phyloP scores from a whole-genome alignment of 2,113 vertebrate species.

The Equus przewalskii region DNA sequence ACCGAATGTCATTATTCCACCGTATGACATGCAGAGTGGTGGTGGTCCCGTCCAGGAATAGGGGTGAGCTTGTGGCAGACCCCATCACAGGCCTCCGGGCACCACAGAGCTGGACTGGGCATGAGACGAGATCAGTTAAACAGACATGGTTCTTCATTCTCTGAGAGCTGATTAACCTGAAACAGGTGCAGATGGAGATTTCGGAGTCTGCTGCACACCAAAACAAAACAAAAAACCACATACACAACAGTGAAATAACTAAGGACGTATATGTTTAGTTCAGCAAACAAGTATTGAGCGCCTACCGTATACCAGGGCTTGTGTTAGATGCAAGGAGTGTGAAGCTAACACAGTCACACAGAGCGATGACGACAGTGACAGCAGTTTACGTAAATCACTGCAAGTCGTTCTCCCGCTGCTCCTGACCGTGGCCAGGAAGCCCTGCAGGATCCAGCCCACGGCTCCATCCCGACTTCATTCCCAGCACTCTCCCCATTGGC shows the following conservation, averaged over 20 bases:
- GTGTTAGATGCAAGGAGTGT: not conserved
- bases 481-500: not conserved
- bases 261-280: not conserved
- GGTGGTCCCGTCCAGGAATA: not conserved
- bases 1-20: not conserved
- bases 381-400: not conserved
- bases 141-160: not conserved
- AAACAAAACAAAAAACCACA: not conserved
- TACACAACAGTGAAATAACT: not conserved
- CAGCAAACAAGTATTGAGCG: not conserved
- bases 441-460: too few species aligned
- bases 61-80: not conserved
- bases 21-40: not conserved
- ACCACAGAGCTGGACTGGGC: fast-evolving
- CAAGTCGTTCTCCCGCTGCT: not conserved
- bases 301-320: not conserved
- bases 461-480: not conserved
- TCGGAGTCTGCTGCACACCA: not conserved
- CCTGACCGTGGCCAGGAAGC: not conserved
- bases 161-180: not conserved
- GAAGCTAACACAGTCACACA: not conserved
- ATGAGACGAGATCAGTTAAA: not conserved
- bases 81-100: not conserved
- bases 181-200: not conserved
- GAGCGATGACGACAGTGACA: not conserved